Conservation (phyloP, 2,888 invertebrate species). For the Kuschelorhynchus macadamiae region DNA sequence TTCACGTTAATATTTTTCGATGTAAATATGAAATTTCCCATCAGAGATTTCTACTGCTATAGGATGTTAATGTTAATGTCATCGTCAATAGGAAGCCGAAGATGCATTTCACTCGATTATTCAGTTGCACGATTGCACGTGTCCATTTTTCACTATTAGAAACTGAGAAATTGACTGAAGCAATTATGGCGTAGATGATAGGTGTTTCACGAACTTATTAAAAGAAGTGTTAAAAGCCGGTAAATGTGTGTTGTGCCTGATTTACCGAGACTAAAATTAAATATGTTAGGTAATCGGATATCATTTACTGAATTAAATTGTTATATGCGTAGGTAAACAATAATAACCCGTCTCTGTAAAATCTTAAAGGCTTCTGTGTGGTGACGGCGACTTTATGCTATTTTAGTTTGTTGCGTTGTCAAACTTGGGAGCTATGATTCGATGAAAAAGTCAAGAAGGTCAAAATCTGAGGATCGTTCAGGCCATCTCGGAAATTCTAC, state of each 20-base stretch:
- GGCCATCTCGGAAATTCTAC: too few species aligned
- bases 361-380: too few species aligned
- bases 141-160: slow-evolving; percentile 40
- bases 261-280: too few species aligned
- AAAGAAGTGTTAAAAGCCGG: slow-evolving; percentile 9
- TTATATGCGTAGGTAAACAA: too few species aligned
- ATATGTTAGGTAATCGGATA: too few species aligned
- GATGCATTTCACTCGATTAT: slow-evolving; percentile 45
- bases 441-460: too few species aligned
- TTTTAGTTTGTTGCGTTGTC: too few species aligned
- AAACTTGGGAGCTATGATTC: too few species aligned
- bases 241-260: background rate
- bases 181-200: slow-evolving; percentile 18
- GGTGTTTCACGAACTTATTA: background rate
- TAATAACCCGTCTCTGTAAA: too few species aligned
- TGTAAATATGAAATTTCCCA: slow-evolving; percentile 48
- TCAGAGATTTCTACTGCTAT: slow-evolving; percentile 45
- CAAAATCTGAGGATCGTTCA: too few species aligned
- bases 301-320: too few species aligned
- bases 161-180: slow-evolving; percentile 39
- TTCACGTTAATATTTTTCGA: slow-evolving; percentile 43
- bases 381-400: too few species aligned
- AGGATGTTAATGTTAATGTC: slow-evolving; percentile 41
- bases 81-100: slow-evolving; percentile 28
- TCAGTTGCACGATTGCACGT: slow-evolving; percentile 30